phyloP scores from a whole-genome alignment of 1,140 invertebrate species.

The Lethrus apterus region DNA sequence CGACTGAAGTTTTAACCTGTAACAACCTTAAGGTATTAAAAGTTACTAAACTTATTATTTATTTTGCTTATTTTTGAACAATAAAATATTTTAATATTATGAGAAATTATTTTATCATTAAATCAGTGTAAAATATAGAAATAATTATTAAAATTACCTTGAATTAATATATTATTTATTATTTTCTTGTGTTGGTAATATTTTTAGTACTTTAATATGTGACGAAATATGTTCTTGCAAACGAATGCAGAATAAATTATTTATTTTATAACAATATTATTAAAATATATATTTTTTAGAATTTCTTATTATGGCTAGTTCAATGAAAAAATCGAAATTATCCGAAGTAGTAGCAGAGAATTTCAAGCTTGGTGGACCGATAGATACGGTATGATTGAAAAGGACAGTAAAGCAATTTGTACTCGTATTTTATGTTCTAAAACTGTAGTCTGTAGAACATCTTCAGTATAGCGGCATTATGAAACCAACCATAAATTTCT shows the following conservation, averaged over 20 bases:
- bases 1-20: too few relatives aligned
- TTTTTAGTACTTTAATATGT: too few relatives aligned
- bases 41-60: too few relatives aligned
- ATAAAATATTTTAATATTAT: too few relatives aligned
- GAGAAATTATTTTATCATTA: too few relatives aligned
- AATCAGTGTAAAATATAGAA: too few relatives aligned
- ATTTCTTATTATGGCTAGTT: conserved; percentile 18
- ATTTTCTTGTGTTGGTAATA: too few relatives aligned
- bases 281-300: conserved; percentile 12
- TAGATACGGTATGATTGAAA: conserved; percentile 22
- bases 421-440: conserved; percentile 25
- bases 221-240: too few relatives aligned
- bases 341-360: conserved; percentile 15
- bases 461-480: conserved; percentile 25
- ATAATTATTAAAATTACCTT: too few relatives aligned
- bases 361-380: conserved; percentile 22
- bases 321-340: conserved; percentile 20
- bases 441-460: conserved; percentile 25
- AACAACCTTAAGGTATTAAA: too few relatives aligned
- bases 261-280: conserved; percentile 2
- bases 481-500: conserved; percentile 20
- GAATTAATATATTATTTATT: too few relatives aligned
- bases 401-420: conserved; percentile 22
- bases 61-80: too few relatives aligned
- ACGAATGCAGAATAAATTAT: background rate